Percentiles rank a stretch among this genome's conserved stretches.
Evolutionary conservation across 2,113 vertebrate genomes (phyloP).

Genomic region (Pygoscelis antarcticus): DNA sequence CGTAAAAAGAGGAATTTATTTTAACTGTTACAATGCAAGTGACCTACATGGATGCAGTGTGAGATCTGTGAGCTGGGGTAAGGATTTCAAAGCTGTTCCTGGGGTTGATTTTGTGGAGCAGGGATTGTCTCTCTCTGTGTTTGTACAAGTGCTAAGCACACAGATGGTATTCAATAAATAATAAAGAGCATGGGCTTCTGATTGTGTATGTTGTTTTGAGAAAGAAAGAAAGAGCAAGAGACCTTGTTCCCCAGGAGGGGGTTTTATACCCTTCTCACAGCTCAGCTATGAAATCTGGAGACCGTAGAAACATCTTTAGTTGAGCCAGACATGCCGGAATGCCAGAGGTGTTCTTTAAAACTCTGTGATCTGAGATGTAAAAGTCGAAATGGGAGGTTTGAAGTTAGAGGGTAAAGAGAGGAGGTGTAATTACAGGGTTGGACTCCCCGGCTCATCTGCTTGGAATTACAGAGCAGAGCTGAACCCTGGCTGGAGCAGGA

Average conservation of each 20-base stretch:
- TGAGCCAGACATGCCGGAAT: constrained; percentile 55
- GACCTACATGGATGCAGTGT: not conserved
- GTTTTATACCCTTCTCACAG: not conserved
- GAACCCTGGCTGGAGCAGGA: constrained; percentile 81
- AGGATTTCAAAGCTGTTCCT: constrained; percentile 5
- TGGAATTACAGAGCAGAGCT: constrained; percentile 85
- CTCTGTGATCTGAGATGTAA: constrained; percentile 61
- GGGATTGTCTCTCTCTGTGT: constrained; percentile 10
- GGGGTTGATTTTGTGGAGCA: not conserved
- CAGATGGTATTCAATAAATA: constrained; percentile 49
- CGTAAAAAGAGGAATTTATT: not conserved
- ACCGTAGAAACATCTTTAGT: not conserved
- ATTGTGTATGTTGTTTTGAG: constrained; percentile 31
- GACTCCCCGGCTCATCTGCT: constrained; percentile 80
- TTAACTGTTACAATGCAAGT: not conserved
- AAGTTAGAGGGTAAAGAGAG: constrained; percentile 76
- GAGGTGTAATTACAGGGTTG: constrained; percentile 84
- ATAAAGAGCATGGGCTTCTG: constrained; percentile 40
- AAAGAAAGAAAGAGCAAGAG: constrained; percentile 27
- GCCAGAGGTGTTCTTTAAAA: constrained; percentile 72
- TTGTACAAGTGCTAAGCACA: constrained; percentile 57
- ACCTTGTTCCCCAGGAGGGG: constrained; percentile 4
- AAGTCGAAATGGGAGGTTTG: constrained; percentile 70
- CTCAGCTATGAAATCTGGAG: not conserved
- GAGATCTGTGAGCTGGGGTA: not conserved